Percentiles rank a stretch among this genome's conserved stretches.
These are phyloP conservation scores for Pteria penguin DNA, from an alignment of 2,888 invertebrate species.

Conservation along the genomic window DNA sequence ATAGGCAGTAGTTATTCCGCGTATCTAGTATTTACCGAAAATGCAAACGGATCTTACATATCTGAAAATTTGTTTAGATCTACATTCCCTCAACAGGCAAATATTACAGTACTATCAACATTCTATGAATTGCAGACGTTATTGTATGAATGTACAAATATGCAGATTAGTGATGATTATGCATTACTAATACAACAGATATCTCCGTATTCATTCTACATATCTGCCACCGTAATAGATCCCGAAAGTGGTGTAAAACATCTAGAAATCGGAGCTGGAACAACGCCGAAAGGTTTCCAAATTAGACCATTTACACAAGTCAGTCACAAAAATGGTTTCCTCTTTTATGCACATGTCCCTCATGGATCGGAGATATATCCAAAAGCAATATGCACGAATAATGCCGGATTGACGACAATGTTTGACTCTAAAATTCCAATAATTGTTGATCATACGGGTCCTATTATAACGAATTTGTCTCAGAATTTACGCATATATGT, in stretches of 20 bases:
- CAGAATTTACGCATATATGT: not conserved
- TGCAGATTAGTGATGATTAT: not conserved
- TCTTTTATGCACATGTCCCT: not conserved
- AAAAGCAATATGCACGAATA: not conserved
- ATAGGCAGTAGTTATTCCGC: not conserved
- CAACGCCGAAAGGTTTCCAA: not conserved
- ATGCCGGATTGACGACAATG: not conserved
- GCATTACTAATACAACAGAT: not conserved
- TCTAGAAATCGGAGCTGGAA: not conserved
- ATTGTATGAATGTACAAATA: not conserved
- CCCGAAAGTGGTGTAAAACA: conserved; percentile 5
- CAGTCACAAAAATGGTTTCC: not conserved
- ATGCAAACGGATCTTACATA: not conserved
- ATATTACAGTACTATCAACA: not conserved
- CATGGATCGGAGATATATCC: not conserved
- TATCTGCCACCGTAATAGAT: not conserved
- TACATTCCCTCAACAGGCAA: not conserved
- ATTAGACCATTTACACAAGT: conserved; percentile 11
- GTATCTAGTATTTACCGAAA: not conserved
- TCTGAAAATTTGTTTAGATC: conserved; percentile 3
- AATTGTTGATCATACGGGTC: not conserved
- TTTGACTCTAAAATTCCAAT: not conserved
- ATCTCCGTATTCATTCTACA: not conserved
- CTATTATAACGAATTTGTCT: not conserved
- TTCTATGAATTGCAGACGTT: not conserved